Conservation (phyloP, 2,797 vertebrate species). For the Silurus aristotelis region DNA sequence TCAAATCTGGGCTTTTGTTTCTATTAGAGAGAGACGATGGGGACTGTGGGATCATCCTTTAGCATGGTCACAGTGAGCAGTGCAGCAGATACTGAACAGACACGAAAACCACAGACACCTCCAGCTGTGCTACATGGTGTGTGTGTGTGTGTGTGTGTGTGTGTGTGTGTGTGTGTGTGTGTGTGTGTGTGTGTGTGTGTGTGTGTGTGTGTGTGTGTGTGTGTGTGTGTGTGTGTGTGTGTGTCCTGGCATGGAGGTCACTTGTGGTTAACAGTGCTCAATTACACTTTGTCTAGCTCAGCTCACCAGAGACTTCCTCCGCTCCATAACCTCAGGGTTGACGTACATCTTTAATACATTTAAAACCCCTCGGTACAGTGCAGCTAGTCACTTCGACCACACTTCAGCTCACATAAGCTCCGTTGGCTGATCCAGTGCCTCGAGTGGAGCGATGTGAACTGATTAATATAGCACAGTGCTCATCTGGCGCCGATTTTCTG, state of each 20-base stretch:
- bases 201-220: slow-evolving; percentile 5
- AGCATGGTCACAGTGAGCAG: slow-evolving; percentile 44
- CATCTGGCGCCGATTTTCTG: slow-evolving; percentile 37
- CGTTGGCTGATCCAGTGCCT: slow-evolving; percentile 22
- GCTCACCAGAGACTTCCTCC: slow-evolving; percentile 42
- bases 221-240: slow-evolving; percentile 29
- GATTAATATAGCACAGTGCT: slow-evolving; percentile 24
- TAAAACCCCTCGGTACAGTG: slow-evolving; percentile 18
- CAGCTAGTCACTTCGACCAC: slow-evolving; percentile 34
- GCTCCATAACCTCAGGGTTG: slow-evolving; percentile 55
- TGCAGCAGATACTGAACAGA: slow-evolving; percentile 41
- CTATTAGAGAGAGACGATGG: not conserved
- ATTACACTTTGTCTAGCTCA: slow-evolving; percentile 48
- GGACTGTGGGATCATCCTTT: slow-evolving; percentile 17
- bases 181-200: slow-evolving; percentile 26
- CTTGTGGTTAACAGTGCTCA: slow-evolving; percentile 49
- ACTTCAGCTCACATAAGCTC: slow-evolving; percentile 29
- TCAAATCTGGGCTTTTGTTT: slow-evolving; percentile 19
- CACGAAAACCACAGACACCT: slow-evolving; percentile 36
- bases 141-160: slow-evolving; percentile 1
- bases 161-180: slow-evolving; percentile 16
- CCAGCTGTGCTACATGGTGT: slow-evolving; percentile 31
- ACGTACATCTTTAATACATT: slow-evolving; percentile 51
- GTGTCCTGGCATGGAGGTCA: slow-evolving; percentile 48
- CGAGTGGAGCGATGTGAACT: slow-evolving; percentile 5